Conservation (phyloP, 2,888 invertebrate genomes). For the Drosophila neotestacea region DNA sequence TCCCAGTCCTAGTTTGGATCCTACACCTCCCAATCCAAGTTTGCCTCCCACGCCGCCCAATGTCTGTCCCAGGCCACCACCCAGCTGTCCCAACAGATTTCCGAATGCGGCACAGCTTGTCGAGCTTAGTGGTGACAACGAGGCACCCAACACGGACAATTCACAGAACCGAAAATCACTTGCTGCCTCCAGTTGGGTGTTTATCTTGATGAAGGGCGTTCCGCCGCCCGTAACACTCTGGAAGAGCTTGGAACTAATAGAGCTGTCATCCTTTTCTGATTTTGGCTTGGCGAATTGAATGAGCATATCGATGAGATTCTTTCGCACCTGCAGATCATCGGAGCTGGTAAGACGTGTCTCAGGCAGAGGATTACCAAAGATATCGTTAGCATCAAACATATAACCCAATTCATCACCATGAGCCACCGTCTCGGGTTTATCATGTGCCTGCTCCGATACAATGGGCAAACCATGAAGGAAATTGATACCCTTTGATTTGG, state of each 20-base stretch:
- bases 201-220: slow-evolving; percentile 87
- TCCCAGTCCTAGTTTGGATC: slow-evolving; percentile 42
- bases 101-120: slow-evolving; percentile 79
- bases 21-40: slow-evolving; percentile 46
- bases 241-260: slow-evolving; percentile 73
- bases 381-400: slow-evolving; percentile 89
- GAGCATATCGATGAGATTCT: slow-evolving; percentile 89
- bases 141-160: slow-evolving; percentile 82
- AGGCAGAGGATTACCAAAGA: slow-evolving; percentile 87
- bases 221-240: slow-evolving; percentile 84
- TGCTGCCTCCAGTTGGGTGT: slow-evolving; percentile 85
- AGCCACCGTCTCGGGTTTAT: slow-evolving; percentile 82
- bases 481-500: slow-evolving; percentile 87
- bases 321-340: slow-evolving; percentile 88
- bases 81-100: slow-evolving; percentile 67
- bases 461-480: slow-evolving; percentile 90
- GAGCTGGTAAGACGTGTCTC: slow-evolving; percentile 84
- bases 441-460: slow-evolving; percentile 85
- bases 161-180: slow-evolving; percentile 86
- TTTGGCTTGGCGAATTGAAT: slow-evolving; percentile 87
- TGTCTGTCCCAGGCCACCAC: slow-evolving; percentile 58
- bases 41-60: slow-evolving; percentile 44
- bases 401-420: slow-evolving; percentile 91
- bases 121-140: slow-evolving; percentile 75
- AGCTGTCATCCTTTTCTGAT: slow-evolving; percentile 72